Evolutionary conservation across 1,140 invertebrate species (phyloP).

Genomic region (Hermetia illucens): DNA sequence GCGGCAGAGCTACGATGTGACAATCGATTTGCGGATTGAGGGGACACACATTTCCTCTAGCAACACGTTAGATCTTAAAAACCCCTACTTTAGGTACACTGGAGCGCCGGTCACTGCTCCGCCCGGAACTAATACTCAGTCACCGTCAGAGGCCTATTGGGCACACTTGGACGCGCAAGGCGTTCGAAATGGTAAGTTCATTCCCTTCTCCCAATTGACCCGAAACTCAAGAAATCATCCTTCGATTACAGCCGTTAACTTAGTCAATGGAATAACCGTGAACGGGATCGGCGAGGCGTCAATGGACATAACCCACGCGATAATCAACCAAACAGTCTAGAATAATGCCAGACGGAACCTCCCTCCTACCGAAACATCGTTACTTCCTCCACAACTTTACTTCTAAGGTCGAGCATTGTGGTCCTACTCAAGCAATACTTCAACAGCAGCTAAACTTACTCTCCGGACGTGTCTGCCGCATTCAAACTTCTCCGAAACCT

Average conservation of each 20-base stretch:
- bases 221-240: background rate
- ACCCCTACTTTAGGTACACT: constrained; percentile 93
- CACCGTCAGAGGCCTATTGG: constrained; percentile 87
- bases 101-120: constrained; percentile 76
- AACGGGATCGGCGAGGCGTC: constrained; percentile 61
- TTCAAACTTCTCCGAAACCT: too few relatives aligned
- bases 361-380: too few relatives aligned
- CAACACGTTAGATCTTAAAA: constrained; percentile 95
- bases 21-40: constrained; percentile 83
- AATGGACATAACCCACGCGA: constrained; percentile 39
- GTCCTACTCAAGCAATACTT: too few relatives aligned
- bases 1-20: constrained; percentile 98
- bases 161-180: constrained; percentile 59
- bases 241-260: constrained; percentile 44
- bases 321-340: constrained; percentile 16
- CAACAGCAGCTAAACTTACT: too few relatives aligned
- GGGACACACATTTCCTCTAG: constrained; percentile 68
- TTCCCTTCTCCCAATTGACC: constrained; percentile 1
- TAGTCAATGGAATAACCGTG: constrained; percentile 67
- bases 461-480: too few relatives aligned
- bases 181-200: constrained; percentile 18
- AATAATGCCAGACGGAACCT: too few relatives aligned
- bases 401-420: too few relatives aligned
- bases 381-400: too few relatives aligned
- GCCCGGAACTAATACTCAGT: constrained; percentile 74